Evolutionary conservation across 2,113 vertebrate genomes (phyloP).

Genomic region (Ellobius talpinus): DNA sequence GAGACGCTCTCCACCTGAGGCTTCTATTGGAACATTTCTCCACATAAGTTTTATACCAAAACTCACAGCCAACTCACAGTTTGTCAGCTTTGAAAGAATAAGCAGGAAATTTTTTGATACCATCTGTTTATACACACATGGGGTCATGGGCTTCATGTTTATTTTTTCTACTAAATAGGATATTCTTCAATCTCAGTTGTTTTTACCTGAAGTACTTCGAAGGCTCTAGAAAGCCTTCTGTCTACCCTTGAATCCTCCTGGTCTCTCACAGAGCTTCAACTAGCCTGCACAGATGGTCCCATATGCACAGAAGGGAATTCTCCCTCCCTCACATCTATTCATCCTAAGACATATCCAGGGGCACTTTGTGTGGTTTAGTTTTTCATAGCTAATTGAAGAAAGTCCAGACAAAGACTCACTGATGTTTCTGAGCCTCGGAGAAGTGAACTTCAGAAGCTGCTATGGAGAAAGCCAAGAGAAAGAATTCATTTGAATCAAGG

Average conservation of each 20-base stretch:
- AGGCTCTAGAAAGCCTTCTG: not conserved
- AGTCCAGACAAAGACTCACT: constrained; percentile 46
- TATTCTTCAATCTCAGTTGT: not conserved
- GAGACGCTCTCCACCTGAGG: not conserved
- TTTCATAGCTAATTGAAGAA: constrained; percentile 51
- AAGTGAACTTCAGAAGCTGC: constrained; percentile 16
- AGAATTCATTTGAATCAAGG: not conserved
- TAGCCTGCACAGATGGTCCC: constrained; percentile 43
- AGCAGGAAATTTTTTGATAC: not conserved
- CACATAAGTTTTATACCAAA: not conserved
- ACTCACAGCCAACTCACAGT: not conserved
- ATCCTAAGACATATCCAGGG: constrained; percentile 27
- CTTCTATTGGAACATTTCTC: not conserved
- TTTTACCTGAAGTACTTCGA: constrained; percentile 13
- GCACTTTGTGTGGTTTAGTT: constrained; percentile 36
- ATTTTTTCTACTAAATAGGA: not conserved
- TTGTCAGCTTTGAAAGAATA: not conserved
- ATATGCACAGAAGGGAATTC: constrained; percentile 56
- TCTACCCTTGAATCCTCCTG: constrained; percentile 6
- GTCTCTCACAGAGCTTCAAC: constrained; percentile 66
- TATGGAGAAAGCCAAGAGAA: not conserved
- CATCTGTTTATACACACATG: not conserved
- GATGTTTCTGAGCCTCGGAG: not conserved
- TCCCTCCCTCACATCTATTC: not conserved
- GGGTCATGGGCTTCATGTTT: constrained; percentile 14